Evolutionary conservation across 2,888 invertebrate genomes (phyloP).

Genomic region (Meandrusa payeni): DNA sequence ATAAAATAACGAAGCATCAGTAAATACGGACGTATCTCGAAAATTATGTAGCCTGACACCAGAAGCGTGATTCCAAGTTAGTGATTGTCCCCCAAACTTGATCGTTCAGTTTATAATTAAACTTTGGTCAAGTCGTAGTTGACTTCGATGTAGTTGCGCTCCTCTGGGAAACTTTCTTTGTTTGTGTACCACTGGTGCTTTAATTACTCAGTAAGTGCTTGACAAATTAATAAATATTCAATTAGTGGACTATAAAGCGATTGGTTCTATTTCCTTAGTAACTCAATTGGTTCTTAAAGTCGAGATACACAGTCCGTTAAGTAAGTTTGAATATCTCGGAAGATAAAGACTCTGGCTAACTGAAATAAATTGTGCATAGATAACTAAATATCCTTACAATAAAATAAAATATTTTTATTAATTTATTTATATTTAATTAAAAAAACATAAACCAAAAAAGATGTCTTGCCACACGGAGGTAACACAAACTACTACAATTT

Average conservation of each 20-base stretch:
- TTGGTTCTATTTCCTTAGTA: constrained; percentile 4
- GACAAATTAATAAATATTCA: constrained; percentile 43
- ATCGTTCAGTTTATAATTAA: constrained; percentile 75
- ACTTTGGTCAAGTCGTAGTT: constrained; percentile 65
- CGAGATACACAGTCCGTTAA: too few relatives aligned
- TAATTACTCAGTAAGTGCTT: constrained; percentile 56
- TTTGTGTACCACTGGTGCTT: constrained; percentile 59
- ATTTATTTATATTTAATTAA: too few relatives aligned
- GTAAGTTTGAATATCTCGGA: too few relatives aligned
- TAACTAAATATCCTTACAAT: too few relatives aligned
- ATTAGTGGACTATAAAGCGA: constrained; percentile 16
- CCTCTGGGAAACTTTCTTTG: constrained; percentile 57
- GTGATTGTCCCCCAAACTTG: constrained; percentile 59
- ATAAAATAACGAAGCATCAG: constrained; percentile 5
- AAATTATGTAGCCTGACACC: constrained; percentile 32
- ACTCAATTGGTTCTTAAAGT: neutral
- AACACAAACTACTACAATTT: too few relatives aligned
- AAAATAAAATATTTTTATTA: too few relatives aligned
- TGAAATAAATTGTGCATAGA: too few relatives aligned
- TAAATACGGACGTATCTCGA: constrained; percentile 6
- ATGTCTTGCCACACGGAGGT: too few relatives aligned
- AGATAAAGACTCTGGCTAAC: too few relatives aligned
- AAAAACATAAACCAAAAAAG: too few relatives aligned
- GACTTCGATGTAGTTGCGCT: constrained; percentile 56
- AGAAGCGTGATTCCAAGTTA: constrained; percentile 55